Percentiles rank a stretch among this genome's conserved stretches.
Evolutionary conservation across 2,888 invertebrate species (phyloP).

Genomic region (Caenorhabditis sp.): DNA sequence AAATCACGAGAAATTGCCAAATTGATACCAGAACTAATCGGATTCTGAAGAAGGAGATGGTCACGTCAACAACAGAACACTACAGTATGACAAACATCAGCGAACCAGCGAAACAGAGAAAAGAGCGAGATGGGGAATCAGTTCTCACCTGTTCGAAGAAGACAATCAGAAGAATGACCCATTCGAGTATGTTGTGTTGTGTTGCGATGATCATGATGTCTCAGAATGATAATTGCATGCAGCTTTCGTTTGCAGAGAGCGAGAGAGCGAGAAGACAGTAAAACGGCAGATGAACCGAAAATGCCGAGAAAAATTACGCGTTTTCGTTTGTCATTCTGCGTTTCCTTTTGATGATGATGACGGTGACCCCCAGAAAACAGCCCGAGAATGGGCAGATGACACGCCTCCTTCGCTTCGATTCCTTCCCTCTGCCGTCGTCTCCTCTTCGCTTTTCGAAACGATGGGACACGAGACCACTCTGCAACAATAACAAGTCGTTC

Average conservation of each 20-base stretch:
- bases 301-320: constrained; percentile 55
- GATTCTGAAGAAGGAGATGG: constrained; percentile 5
- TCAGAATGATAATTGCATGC: constrained; percentile 43
- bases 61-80: neutral
- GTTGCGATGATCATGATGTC: constrained; percentile 32
- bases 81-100: neutral
- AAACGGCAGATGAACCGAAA: constrained; percentile 42
- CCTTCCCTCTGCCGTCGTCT: constrained; percentile 24
- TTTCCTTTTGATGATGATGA: constrained; percentile 51
- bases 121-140: neutral
- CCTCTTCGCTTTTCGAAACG: constrained; percentile 3
- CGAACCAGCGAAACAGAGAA: neutral
- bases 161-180: constrained; percentile 7
- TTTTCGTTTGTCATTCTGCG: constrained; percentile 62
- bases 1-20: neutral
- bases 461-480: constrained; percentile 30
- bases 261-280: too few species aligned
- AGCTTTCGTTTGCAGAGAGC: constrained; percentile 24
- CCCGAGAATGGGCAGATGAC: constrained; percentile 58
- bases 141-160: neutral
- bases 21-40: neutral
- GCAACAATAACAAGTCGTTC: constrained; percentile 65
- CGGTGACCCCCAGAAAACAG: constrained; percentile 53
- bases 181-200: constrained; percentile 6
- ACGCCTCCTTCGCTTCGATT: constrained; percentile 34